Percentiles rank a stretch among this genome's conserved stretches.
Conservation (phyloP, 2,888 invertebrate species). For the Chaetogeoica ovagalla region DNA sequence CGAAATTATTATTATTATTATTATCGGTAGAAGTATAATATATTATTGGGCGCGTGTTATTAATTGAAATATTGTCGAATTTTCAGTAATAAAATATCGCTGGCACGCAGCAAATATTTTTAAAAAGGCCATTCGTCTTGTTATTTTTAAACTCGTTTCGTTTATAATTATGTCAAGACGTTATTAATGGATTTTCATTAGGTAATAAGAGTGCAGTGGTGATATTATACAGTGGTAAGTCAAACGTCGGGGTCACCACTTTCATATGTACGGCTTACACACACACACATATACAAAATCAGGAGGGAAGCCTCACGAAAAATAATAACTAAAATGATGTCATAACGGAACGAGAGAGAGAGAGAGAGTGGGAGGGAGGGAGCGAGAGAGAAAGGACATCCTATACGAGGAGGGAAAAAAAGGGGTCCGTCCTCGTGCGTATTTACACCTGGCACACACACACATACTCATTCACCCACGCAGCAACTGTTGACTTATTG, state of each 20-base stretch:
- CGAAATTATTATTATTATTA: no score
- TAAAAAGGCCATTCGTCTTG: slow-evolving; percentile 3
- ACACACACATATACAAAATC: not conserved
- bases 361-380: no score
- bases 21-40: no score
- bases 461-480: slow-evolving; percentile 27
- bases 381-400: not conserved
- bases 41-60: no score
- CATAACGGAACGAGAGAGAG: not conserved
- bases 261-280: not conserved
- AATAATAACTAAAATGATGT: slow-evolving; percentile 31
- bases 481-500: slow-evolving; percentile 36
- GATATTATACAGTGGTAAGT: not conserved
- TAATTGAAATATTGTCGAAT: no score
- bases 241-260: slow-evolving; percentile 9
- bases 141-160: not conserved
- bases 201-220: not conserved
- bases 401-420: not conserved
- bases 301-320: slow-evolving; percentile 20
- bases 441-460: slow-evolving; percentile 42
- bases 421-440: not conserved
- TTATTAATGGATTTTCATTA: slow-evolving; percentile 46
- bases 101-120: not conserved
- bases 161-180: not conserved
- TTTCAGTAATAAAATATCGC: slow-evolving; percentile 11